Evolutionary conservation across 2,113 vertebrate genomes (phyloP).

Genomic region (Sapayoa aenigma): DNA sequence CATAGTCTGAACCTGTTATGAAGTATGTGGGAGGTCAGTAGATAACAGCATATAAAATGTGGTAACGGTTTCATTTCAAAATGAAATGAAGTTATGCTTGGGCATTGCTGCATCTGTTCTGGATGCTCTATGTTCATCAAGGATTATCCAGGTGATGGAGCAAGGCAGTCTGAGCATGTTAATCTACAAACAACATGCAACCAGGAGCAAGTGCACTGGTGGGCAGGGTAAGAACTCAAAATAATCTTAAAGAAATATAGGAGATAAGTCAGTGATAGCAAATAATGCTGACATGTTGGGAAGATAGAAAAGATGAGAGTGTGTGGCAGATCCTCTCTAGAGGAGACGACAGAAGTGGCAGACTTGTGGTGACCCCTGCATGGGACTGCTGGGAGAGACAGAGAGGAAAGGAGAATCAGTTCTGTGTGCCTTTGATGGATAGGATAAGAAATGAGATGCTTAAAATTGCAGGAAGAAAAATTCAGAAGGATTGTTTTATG

Average conservation of each 20-base stretch:
- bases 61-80: neutral
- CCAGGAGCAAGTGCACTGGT: neutral
- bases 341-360: neutral
- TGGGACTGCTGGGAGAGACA: neutral
- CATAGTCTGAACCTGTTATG: neutral
- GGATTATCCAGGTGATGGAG: neutral
- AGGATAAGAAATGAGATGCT: neutral
- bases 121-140: neutral
- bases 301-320: neutral
- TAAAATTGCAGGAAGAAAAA: neutral
- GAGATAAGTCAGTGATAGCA: neutral
- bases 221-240: neutral
- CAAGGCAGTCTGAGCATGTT: neutral
- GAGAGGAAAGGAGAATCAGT: neutral
- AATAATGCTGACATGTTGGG: neutral
- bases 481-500: neutral
- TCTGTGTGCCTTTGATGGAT: neutral
- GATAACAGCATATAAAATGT: neutral
- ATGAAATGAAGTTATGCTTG: neutral
- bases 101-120: neutral
- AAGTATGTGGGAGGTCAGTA: neutral
- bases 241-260: neutral
- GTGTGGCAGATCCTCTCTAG: neutral
- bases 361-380: rapidly evolving
- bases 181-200: neutral